Evolutionary conservation across 2,797 vertebrate species (phyloP).

Genomic region (Pristis pectinata): DNA sequence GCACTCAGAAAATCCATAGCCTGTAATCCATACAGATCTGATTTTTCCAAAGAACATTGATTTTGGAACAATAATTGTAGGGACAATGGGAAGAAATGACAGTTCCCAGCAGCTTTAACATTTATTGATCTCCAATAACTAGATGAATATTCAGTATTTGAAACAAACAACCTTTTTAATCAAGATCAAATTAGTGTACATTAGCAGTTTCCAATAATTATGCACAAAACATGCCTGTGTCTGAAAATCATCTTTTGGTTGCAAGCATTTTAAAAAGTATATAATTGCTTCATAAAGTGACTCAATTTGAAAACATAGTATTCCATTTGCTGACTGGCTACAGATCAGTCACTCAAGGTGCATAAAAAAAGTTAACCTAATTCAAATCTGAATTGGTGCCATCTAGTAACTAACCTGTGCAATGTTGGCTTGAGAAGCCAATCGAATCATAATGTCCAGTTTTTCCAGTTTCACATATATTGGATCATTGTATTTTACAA

Average conservation of each 20-base stretch:
- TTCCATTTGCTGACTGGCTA: background rate
- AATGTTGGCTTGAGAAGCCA: slow-evolving; percentile 96
- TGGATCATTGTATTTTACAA: slow-evolving; percentile 96
- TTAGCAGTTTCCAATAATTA: background rate
- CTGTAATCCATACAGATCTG: background rate
- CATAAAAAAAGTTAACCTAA: background rate
- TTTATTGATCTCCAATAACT: background rate
- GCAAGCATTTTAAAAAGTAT: background rate
- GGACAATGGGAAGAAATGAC: background rate
- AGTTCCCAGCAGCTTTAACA: background rate
- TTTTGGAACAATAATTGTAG: too few relatives aligned
- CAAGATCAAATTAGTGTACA: background rate
- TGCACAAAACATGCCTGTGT: background rate
- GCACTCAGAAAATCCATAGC: background rate
- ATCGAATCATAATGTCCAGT: slow-evolving; percentile 95
- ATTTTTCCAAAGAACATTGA: background rate
- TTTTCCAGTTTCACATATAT: slow-evolving; percentile 98
- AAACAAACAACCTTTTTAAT: background rate
- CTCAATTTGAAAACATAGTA: background rate
- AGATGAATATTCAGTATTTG: background rate
- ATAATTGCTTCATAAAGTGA: background rate
- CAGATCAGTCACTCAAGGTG: background rate
- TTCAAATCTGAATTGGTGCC: background rate
- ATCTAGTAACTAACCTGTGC: slow-evolving; percentile 72
- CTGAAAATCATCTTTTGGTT: background rate